A percentile compares a stretch with the other conserved stretches of the same genome.
These are phyloP conservation scores for Philopedon plagiatum DNA, from an alignment of 2,888 invertebrate genomes.

Conservation along the genomic window DNA sequence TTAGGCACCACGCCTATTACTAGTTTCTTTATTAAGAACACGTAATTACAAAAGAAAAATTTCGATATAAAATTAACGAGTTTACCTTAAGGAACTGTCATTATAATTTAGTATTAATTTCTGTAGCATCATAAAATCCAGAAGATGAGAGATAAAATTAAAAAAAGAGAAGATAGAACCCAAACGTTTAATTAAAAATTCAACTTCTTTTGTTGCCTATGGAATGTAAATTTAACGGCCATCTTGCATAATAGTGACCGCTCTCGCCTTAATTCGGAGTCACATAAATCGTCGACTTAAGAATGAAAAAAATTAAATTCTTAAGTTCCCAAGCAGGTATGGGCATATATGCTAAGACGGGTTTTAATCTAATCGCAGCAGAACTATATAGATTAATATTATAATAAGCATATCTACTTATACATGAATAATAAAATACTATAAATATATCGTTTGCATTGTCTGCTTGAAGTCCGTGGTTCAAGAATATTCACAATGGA, in stretches of 20 bases:
- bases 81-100: constrained; percentile 30
- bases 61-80: constrained; percentile 11
- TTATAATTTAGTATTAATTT: constrained; percentile 44
- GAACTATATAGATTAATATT: constrained; percentile 18
- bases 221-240: constrained; percentile 49
- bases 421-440: constrained; percentile 11
- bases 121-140: constrained; percentile 33
- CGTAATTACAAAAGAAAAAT: not conserved
- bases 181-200: constrained; percentile 46
- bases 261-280: constrained; percentile 45
- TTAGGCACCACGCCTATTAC: not conserved
- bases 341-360: constrained; percentile 25
- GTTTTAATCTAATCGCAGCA: constrained; percentile 20
- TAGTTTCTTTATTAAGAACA: not conserved
- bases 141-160: constrained; percentile 24
- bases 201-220: constrained; percentile 41
- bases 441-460: constrained; percentile 4
- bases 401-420: constrained; percentile 16
- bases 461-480: not conserved
- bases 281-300: constrained; percentile 45
- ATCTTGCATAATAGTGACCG: constrained; percentile 45
- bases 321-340: constrained; percentile 24
- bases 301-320: constrained; percentile 26
- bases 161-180: constrained; percentile 23
- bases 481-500: not conserved